These are phyloP conservation scores for Drosophila quasianomalipes DNA, from an alignment of 2,888 invertebrate species.

Conservation along the genomic window DNA sequence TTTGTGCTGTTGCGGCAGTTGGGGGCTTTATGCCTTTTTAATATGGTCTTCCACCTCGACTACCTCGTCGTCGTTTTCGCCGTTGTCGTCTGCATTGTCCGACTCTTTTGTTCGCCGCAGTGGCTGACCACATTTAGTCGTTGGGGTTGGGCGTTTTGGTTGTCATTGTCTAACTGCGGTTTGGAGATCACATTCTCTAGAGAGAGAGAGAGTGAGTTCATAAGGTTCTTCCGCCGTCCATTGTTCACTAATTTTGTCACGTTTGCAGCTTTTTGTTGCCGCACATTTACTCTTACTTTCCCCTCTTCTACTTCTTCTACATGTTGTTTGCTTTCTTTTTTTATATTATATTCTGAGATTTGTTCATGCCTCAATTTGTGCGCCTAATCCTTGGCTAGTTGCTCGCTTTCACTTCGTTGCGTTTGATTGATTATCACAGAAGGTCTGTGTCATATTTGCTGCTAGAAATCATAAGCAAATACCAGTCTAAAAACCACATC, in stretches of 20 bases:
- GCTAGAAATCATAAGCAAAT: slow-evolving; percentile 61
- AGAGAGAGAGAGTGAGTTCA: slow-evolving; percentile 66
- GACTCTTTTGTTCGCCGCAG: slow-evolving; percentile 73
- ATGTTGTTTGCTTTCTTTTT: slow-evolving; percentile 7
- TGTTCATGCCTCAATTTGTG: slow-evolving; percentile 23
- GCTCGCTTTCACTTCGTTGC: slow-evolving; percentile 34
- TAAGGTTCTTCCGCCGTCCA: slow-evolving; percentile 66
- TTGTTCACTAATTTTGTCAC: slow-evolving; percentile 83
- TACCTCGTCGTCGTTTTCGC: slow-evolving; percentile 48
- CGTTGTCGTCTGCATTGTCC: slow-evolving; percentile 42
- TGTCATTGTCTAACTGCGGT: slow-evolving; percentile 55
- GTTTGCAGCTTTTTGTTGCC: slow-evolving; percentile 78
- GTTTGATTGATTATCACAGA: slow-evolving; percentile 52
- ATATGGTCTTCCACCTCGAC: slow-evolving; percentile 68
- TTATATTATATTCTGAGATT: background rate
- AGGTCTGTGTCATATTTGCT: slow-evolving; percentile 3
- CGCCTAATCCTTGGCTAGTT: slow-evolving; percentile 31
- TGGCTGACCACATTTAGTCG: slow-evolving; percentile 79
- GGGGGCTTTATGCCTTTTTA: slow-evolving; percentile 65
- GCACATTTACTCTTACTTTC: slow-evolving; percentile 62
- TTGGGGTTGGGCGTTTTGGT: slow-evolving; percentile 21
- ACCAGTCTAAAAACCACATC: slow-evolving; percentile 38
- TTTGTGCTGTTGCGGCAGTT: slow-evolving; percentile 55
- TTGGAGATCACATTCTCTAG: slow-evolving; percentile 63
- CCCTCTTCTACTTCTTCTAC: slow-evolving; percentile 14